Base-by-base conservation (phyloP, 1,140 invertebrate genomes). In the Parasteatoda tepidariorum region DNA sequence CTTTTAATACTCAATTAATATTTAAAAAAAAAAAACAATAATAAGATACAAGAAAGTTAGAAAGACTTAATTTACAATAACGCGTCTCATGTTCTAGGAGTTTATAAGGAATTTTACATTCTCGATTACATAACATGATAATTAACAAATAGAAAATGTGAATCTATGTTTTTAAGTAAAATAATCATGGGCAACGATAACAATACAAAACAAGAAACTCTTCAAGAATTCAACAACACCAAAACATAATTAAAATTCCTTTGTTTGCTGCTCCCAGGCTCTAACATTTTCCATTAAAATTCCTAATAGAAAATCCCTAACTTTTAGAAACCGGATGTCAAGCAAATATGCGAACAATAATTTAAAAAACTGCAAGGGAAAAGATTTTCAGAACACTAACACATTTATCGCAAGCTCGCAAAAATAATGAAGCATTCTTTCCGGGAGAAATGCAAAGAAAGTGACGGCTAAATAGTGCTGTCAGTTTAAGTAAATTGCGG, bases 181-280 rank as follows among this genome's bases (percentile, higher is more conserved):
- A 48, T 18, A 48, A 48, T 13, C 13, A 5, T 3, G 26, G 26
- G 28, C 61, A 59, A 48, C 18, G 18, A 48, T 48, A 48, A 48
- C 11, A 18, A 59, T 24, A 9, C 57, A 59, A 59, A 22, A 59
- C 24, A 22, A 59, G 57, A 59, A 59, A 59, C 18, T 9, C 57
- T 59, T 22, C 1, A 24, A 26, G 57, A 59, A 59, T 59, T 59
- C 57, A n/a, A 48, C 41, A 13, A n/a, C 11, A 26, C 57, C n/a
- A 7, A 59, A 13, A 59, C 7, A 59, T 24, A 59, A 59, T 59
- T 59, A 59, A 59, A 59, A 59, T 59, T 59, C 57, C 38, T 48
- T 48, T 48, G 9, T 48, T 48, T 2, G 38, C 1, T 2, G 9
- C 38, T 48, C 4, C 38, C 9, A 48, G 18, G 38, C 38, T 18